Conservation (phyloP, 1,140 invertebrate species). For the Samia ricini region DNA sequence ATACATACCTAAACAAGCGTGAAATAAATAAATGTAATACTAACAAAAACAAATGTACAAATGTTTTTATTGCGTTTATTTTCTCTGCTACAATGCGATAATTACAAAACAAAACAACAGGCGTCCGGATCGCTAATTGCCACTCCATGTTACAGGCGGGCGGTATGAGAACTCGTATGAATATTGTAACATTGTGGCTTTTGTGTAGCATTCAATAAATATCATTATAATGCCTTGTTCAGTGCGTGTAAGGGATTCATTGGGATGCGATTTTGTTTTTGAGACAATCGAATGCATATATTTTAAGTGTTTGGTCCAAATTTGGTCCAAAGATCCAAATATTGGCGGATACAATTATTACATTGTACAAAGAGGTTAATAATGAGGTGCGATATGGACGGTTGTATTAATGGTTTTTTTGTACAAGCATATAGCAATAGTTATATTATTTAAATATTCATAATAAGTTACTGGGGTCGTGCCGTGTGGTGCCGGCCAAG, state of each 20-base stretch:
- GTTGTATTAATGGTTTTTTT: too few relatives aligned
- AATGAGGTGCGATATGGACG: too few relatives aligned
- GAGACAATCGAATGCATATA: neutral
- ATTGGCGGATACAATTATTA: too few relatives aligned
- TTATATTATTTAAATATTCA: too few relatives aligned
- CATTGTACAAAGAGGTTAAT: too few relatives aligned
- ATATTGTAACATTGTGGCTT: neutral
- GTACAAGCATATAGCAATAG: too few relatives aligned
- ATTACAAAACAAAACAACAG: neutral
- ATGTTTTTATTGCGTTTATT: neutral
- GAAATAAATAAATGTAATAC: neutral
- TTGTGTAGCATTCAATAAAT: slow-evolving; percentile 5
- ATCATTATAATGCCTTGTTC: neutral
- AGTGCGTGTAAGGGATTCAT: neutral
- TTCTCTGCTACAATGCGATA: neutral
- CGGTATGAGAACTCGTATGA: neutral
- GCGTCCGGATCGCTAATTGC: slow-evolving; percentile 3
- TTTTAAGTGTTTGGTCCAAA: neutral
- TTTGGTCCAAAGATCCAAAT: too few relatives aligned
- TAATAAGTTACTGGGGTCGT: too few relatives aligned
- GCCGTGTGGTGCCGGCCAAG: too few relatives aligned
- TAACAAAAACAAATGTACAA: neutral
- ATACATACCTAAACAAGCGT: too few relatives aligned
- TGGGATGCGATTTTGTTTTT: neutral
- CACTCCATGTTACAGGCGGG: neutral